Evolutionary conservation across 2,113 vertebrate genomes (phyloP).

Genomic region (Pygoscelis adeliae): DNA sequence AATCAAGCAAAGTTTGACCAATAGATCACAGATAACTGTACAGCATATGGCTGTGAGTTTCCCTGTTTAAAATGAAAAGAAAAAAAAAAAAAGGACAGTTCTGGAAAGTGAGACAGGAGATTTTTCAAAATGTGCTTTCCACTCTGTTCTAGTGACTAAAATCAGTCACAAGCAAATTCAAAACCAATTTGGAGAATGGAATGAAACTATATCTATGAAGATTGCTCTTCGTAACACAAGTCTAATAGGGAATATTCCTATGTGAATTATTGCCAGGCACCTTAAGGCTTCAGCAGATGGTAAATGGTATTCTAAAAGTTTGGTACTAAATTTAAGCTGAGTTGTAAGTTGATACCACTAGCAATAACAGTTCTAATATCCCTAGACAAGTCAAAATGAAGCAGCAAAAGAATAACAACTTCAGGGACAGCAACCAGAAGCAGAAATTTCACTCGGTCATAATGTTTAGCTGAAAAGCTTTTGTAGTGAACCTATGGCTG

Average conservation of each 20-base stretch:
- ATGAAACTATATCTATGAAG: slow-evolving; percentile 45
- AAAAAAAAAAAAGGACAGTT: neutral
- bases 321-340: slow-evolving; percentile 31
- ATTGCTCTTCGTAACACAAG: slow-evolving; percentile 36
- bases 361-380: neutral
- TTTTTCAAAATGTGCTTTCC: slow-evolving; percentile 63
- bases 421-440: neutral
- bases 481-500: neutral
- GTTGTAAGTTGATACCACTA: neutral
- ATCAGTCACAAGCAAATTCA: slow-evolving; percentile 57
- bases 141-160: slow-evolving; percentile 54
- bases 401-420: neutral
- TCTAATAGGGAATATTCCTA: slow-evolving; percentile 21
- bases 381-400: neutral
- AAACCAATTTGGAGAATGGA: slow-evolving; percentile 63
- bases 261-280: slow-evolving; percentile 38
- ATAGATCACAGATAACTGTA: slow-evolving; percentile 64
- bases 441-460: neutral
- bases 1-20: slow-evolving; percentile 51
- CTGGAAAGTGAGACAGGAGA: slow-evolving; percentile 38
- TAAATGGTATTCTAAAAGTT: slow-evolving; percentile 49
- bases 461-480: neutral
- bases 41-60: slow-evolving; percentile 3
- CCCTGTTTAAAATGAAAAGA: slow-evolving; percentile 18
- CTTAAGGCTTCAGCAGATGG: slow-evolving; percentile 47